Percentiles rank a stretch among this genome's conserved stretches.
phyloP scores from a whole-genome alignment of 92 coral and sea anemone species.

The Phenganax marumi region DNA sequence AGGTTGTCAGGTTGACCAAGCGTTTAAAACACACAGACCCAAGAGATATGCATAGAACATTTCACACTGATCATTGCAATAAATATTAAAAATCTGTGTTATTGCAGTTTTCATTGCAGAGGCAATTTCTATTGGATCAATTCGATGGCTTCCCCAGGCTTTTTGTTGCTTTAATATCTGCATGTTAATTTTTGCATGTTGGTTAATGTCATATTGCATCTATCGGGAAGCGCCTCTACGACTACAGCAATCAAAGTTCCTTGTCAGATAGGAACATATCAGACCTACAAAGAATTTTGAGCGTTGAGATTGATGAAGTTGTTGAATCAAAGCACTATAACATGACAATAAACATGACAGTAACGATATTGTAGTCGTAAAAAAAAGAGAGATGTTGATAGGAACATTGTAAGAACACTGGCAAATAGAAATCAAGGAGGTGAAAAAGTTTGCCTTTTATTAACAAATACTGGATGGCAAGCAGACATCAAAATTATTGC shows the following conservation, averaged over 20 bases:
- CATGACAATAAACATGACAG: slow-evolving; percentile 47
- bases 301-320: slow-evolving; percentile 46
- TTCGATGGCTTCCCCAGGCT: too few relatives aligned
- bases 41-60: not conserved
- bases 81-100: not conserved
- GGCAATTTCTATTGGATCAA: not conserved
- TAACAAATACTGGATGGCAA: slow-evolving; percentile 37
- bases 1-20: not conserved
- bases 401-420: slow-evolving; percentile 46
- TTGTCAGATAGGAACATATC: slow-evolving; percentile 46
- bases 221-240: not conserved
- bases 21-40: not conserved
- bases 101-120: not conserved
- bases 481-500: slow-evolving; percentile 44
- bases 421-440: slow-evolving; percentile 19
- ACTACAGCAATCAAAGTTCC: slow-evolving; percentile 25
- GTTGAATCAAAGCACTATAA: slow-evolving; percentile 39
- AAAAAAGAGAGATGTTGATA: slow-evolving; percentile 34
- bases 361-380: slow-evolving; percentile 46
- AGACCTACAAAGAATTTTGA: slow-evolving; percentile 55
- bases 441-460: slow-evolving; percentile 31
- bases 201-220: not conserved
- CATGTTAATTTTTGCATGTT: not conserved
- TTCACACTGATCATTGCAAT: not conserved
- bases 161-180: not conserved